Evolutionary conservation across 2,797 vertebrate genomes (phyloP), one percentile per base, ranked within the genome.

Genomic region (Malacoctenus gilli): DNA sequence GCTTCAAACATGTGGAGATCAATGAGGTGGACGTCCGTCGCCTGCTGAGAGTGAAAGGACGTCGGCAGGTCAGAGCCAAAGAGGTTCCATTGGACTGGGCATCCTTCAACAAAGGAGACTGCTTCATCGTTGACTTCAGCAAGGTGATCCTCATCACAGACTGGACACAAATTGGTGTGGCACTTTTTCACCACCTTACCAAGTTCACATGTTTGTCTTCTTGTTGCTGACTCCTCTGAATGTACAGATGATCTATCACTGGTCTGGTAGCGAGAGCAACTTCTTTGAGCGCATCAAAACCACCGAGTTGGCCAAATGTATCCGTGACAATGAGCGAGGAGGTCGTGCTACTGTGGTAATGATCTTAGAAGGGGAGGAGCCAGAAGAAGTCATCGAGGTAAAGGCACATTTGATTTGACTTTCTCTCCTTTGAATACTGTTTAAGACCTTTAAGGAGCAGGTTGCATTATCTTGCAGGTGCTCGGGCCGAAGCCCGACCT

Each of bases 51-150:
- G 25, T 92, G 34, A 92, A 91, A 80, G 92, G 92, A 8, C 84
- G 85, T 0, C 78, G 77, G 0, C 2, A 0, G 0, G 59, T 91
- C 83, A 82, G 85, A 71, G 89, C 82, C 36, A 72, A 0, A 0
- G 89, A 93, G 66, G 79, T 89, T 38, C 2, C 34, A 0, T 0
- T 91, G 36, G 20, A 22, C 18, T 93, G 92, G 92, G 0, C 0
- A 0, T 89, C 81, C 71, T 92, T 93, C 58, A 93, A 91, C 79
- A 80, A 19, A 4, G 87, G 85, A 39, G 92, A 92, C 83, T 90
- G 88, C 74, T 92, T 92, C 84, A 87, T 92, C 69, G 75, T 92
- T 18, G 91, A 90, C 59, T 61, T 92, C 43, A 90, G 90, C 66
- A 76, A 85, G 87, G 92, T 90, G 48, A 85, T 46, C 2, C 30